phyloP scores from a whole-genome alignment of 2,888 invertebrate genomes.

The Caenorhabditis sp. region DNA sequence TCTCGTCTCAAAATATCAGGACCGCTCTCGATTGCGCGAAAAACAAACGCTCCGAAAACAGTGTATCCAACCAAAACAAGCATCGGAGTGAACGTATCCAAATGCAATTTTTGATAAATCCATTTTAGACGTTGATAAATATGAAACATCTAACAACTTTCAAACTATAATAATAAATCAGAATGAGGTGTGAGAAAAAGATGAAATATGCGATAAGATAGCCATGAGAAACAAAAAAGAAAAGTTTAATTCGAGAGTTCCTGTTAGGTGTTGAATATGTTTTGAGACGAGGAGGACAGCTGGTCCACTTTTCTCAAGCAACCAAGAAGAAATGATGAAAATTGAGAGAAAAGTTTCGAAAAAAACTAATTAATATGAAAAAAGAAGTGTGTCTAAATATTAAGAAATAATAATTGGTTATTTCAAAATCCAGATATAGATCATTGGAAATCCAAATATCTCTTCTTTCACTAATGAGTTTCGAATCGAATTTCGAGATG shows the following conservation, averaged over 20 bases:
- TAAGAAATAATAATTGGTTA: background rate
- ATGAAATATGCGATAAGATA: background rate
- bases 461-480: too few relatives aligned
- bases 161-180: background rate
- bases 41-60: conserved; percentile 61
- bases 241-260: background rate
- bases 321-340: too few relatives aligned
- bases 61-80: conserved; percentile 50
- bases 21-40: conserved; percentile 52
- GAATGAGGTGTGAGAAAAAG: background rate
- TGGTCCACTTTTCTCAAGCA: background rate
- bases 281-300: background rate
- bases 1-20: conserved; percentile 35
- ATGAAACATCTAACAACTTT: background rate
- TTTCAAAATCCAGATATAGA: too few relatives aligned
- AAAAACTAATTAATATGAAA: too few relatives aligned
- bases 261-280: background rate
- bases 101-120: conserved; percentile 6
- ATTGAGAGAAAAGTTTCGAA: too few relatives aligned
- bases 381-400: too few relatives aligned
- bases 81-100: conserved; percentile 3
- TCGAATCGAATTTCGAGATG: too few relatives aligned
- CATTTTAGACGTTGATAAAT: conserved; percentile 3
- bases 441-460: too few relatives aligned
- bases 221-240: background rate